A percentile compares a stretch with the other conserved stretches of the same genome.
These are phyloP conservation scores for Lutjanus campechanus DNA, from an alignment of 2,797 vertebrate genomes.

Conservation along the genomic window DNA sequence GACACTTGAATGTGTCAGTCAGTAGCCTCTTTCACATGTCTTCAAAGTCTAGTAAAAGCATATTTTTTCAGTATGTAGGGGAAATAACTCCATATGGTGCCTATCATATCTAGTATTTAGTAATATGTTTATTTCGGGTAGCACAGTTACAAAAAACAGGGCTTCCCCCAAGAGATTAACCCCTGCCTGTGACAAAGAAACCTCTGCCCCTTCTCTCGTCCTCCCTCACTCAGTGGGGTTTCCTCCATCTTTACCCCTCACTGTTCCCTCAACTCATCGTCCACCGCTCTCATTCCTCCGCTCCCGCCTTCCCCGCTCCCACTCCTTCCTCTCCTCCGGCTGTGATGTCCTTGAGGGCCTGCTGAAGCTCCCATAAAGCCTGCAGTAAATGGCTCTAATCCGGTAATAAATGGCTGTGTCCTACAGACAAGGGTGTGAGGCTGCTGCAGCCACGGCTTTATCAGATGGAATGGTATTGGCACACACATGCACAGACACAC, in stretches of 20 bases:
- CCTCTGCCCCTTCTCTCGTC: conserved; percentile 38
- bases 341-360: conserved; percentile 88
- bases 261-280: conserved; percentile 44
- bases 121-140: conserved; percentile 34
- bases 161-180: conserved; percentile 44
- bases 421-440: conserved; percentile 89
- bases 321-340: conserved; percentile 65
- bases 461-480: conserved; percentile 84
- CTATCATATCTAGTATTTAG: conserved; percentile 31
- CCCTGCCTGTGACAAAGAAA: conserved; percentile 28
- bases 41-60: background rate
- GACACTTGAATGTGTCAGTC: background rate
- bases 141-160: conserved; percentile 20
- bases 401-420: conserved; percentile 89
- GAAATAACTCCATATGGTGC: conserved; percentile 21
- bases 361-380: conserved; percentile 88
- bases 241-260: conserved; percentile 63
- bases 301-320: conserved; percentile 65
- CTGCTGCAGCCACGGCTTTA: conserved; percentile 84
- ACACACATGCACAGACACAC: conserved; percentile 57
- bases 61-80: background rate
- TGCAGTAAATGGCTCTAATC: conserved; percentile 90
- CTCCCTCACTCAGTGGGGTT: conserved; percentile 56
- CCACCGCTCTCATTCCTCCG: conserved; percentile 50
- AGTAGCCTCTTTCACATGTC: background rate